Base-by-base conservation (phyloP, 2,113 vertebrate genomes). In the Ovis canadensis region DNA sequence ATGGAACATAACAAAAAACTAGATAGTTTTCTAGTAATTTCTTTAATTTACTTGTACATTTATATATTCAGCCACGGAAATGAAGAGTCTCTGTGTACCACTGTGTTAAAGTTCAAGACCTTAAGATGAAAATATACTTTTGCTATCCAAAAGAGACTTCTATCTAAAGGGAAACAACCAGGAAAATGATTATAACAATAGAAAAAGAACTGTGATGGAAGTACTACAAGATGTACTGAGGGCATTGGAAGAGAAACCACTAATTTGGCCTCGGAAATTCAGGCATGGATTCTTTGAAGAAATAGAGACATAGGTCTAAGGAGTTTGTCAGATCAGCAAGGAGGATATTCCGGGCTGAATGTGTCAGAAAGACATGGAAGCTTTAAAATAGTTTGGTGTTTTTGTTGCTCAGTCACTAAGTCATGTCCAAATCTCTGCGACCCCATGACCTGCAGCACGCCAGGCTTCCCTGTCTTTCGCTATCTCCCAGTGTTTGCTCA, bases 121-220 rank as follows among this genome's bases (percentile, higher is more conserved):
- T 71, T 62, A 84, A 91, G 6, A 60, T 97, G n/a, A 88, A 96
- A 92, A 83, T 85, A 84, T 8, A 45, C 33, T 85, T 92, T 95
- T 33, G 45, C 19, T 88, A 86, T 21, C 23, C 55, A 95, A 60
- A 64, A 57, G 29, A 93, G 23, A 90, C 86, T 94, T 96, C 83
- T 14, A 6, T 78, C 85, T 89, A 57, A 45, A 94, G 64, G 36
- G 43, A 89, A 97, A 83, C 13, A 62, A 7, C 23, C 48, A 91
- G 55, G 62, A 3, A 93, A 62, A n/a, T 31, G 16, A 67, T 82
- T 59, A 71, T 31, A 62, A 91, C 21, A 93, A 62, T 43, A 52
- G 21, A 77, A 54, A 86, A 90, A 83, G 57, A 67, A 21, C 74
- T 74, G 16, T 91, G 40, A 83, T 48, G 29, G 8, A 88, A 29